A percentile compares a stretch with the other conserved stretches of the same genome.
Conservation (phyloP, 2,888 invertebrate genomes). For the Drosophila limbata region DNA sequence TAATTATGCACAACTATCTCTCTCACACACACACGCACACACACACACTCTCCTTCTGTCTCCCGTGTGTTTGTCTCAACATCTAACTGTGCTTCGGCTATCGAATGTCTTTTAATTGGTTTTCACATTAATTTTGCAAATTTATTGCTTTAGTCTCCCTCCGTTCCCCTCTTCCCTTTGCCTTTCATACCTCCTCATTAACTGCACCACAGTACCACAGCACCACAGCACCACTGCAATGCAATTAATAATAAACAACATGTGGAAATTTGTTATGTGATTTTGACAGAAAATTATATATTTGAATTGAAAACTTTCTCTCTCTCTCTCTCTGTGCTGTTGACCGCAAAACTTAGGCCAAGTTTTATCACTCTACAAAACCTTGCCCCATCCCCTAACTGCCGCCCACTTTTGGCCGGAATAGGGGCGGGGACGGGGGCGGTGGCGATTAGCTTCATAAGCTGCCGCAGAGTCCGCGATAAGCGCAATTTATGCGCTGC, state of each 20-base stretch:
- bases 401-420: neutral
- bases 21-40: neutral
- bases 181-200: neutral
- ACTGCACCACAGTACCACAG: neutral
- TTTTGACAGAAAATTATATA: conserved; percentile 46
- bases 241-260: conserved; percentile 73
- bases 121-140: conserved; percentile 79
- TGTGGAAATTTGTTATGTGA: conserved; percentile 55
- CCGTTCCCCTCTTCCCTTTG: neutral
- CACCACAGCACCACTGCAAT: conserved; percentile 28
- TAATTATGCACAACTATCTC: conserved; percentile 41
- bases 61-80: conserved; percentile 4
- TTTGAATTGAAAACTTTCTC: conserved; percentile 26
- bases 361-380: conserved; percentile 3
- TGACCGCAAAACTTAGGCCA: conserved; percentile 38
- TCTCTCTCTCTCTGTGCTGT: neutral
- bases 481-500: conserved; percentile 71
- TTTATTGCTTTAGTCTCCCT: conserved; percentile 58
- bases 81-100: conserved; percentile 24
- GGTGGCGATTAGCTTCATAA: conserved; percentile 39
- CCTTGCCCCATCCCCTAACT: neutral
- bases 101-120: conserved; percentile 69
- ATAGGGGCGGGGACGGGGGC: conserved; percentile 9
- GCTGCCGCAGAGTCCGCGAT: conserved; percentile 62
- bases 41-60: neutral